These are phyloP conservation scores for Orcinus orca DNA, from an alignment of 2,113 vertebrate genomes.

Conservation along the genomic window DNA sequence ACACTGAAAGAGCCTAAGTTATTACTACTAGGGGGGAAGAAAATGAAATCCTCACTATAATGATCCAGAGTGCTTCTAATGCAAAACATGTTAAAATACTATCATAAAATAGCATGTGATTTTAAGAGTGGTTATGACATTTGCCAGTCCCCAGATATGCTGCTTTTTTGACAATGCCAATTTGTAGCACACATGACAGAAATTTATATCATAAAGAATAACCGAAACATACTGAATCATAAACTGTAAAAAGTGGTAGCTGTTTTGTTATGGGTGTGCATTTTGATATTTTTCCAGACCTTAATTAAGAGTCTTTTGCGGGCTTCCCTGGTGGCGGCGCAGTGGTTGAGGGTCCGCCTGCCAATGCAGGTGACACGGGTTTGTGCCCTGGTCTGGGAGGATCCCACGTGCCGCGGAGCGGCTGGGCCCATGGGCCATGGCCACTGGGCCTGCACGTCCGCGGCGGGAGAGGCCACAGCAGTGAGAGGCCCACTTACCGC, in stretches of 20 bases:
- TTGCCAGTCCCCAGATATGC: neutral
- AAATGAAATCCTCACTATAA: neutral
- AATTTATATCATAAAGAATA: neutral
- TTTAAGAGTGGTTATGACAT: neutral
- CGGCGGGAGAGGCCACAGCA: too few relatives aligned
- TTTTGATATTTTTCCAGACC: neutral
- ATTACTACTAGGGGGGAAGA: neutral
- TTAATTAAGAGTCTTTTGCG: neutral
- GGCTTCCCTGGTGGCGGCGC: too few relatives aligned
- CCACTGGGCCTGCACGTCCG: neutral
- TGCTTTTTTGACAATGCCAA: neutral
- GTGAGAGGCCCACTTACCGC: too few relatives aligned
- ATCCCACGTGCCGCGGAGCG: too few relatives aligned
- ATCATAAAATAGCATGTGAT: neutral
- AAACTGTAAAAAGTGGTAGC: neutral
- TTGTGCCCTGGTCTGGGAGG: too few relatives aligned
- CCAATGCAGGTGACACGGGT: too few relatives aligned
- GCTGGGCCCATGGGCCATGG: too few relatives aligned
- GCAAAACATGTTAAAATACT: neutral
- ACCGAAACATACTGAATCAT: neutral
- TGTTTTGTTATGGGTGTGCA: neutral
- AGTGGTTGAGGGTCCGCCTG: too few relatives aligned
- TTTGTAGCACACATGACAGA: neutral
- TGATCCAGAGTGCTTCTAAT: neutral
- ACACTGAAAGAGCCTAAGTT: slow-evolving; percentile 5